phyloP scores from a whole-genome alignment of 2,113 vertebrate species.

The Sterna hirundo region DNA sequence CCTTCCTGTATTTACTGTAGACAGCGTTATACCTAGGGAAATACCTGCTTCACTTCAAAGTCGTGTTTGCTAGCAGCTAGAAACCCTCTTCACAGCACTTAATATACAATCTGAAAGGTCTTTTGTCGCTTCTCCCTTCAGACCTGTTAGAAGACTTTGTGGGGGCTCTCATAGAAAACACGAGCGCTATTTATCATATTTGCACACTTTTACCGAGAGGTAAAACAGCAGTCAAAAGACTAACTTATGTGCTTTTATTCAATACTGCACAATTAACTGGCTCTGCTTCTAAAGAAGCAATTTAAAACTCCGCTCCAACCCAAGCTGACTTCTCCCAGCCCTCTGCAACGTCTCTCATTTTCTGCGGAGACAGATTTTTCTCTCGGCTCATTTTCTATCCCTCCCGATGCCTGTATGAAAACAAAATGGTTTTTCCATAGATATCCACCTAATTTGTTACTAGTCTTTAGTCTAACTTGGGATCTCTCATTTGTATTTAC shows the following conservation, averaged over 20 bases:
- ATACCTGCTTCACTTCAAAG: not conserved
- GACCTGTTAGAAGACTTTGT: not conserved
- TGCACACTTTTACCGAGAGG: not conserved
- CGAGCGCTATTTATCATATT: not conserved
- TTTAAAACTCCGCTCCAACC: not conserved
- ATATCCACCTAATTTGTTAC: not conserved
- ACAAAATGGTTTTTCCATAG: not conserved
- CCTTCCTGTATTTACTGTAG: not conserved
- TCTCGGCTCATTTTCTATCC: constrained; percentile 15
- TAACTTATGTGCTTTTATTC: not conserved
- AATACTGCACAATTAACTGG: not conserved
- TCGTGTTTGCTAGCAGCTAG: not conserved
- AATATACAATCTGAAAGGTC: not conserved
- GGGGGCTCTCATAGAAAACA: not conserved
- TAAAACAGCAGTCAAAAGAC: not conserved
- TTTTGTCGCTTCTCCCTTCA: not conserved
- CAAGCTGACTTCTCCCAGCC: constrained; percentile 3
- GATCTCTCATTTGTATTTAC: not conserved
- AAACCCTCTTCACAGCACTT: not conserved
- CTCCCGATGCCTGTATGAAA: not conserved
- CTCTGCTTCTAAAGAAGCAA: not conserved
- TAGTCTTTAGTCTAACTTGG: not conserved
- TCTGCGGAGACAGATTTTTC: too few relatives aligned
- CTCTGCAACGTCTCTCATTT: not conserved
- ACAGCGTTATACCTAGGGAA: not conserved